Evolutionary conservation across 1,140 invertebrate genomes (phyloP).

Genomic region (Zaprionus vittiger): DNA sequence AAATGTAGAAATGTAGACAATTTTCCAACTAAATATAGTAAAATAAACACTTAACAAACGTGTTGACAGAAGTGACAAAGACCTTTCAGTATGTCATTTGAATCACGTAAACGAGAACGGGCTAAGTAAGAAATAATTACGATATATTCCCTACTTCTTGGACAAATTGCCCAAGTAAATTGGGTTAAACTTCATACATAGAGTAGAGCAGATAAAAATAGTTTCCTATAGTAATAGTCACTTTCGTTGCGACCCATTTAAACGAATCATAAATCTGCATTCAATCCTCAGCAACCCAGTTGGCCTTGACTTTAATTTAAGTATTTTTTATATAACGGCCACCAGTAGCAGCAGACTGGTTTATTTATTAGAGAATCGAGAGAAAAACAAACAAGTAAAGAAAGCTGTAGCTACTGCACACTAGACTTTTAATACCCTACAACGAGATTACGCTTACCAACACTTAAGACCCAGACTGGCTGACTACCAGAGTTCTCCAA

Average conservation of each 20-base stretch:
- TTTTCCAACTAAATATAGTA: too few species aligned
- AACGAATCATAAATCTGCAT: conserved; percentile 56
- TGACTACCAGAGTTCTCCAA: too few species aligned
- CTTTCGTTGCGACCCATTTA: conserved; percentile 36
- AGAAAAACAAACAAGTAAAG: conserved; percentile 42
- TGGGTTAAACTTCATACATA: too few species aligned
- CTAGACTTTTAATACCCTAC: background rate
- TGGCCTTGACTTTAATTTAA: conserved; percentile 78
- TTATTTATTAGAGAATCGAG: conserved; percentile 66
- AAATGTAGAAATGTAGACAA: background rate
- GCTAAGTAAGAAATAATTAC: too few species aligned
- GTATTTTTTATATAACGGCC: conserved; percentile 54
- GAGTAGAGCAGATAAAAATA: background rate
- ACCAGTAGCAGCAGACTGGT: conserved; percentile 59
- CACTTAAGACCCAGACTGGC: background rate
- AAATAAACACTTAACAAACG: too few species aligned
- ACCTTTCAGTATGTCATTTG: too few species aligned
- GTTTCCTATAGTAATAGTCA: background rate
- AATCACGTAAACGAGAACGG: too few species aligned
- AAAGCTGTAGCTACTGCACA: background rate
- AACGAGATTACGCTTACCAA: background rate
- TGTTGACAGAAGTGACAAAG: too few species aligned
- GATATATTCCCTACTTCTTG: too few species aligned
- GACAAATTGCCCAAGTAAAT: too few species aligned
- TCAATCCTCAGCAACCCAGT: conserved; percentile 30